Evolutionary conservation across 2,888 invertebrate species (phyloP).

Genomic region (Synergus umbraculus): DNA sequence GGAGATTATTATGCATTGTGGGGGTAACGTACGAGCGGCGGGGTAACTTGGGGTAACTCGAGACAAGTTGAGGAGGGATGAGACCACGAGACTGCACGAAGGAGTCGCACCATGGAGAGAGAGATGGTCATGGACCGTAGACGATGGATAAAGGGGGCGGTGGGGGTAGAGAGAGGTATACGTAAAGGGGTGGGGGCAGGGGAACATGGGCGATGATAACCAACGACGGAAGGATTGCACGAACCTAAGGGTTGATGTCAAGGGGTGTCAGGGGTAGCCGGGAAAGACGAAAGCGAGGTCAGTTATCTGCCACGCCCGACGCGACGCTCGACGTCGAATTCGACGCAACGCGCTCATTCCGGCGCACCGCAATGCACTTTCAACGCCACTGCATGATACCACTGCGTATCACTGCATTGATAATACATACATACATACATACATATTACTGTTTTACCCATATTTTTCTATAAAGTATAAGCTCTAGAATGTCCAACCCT

Average conservation of each 20-base stretch:
- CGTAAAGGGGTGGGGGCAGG: slow-evolving; percentile 45
- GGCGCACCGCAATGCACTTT: slow-evolving; percentile 67
- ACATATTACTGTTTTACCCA: slow-evolving; percentile 66
- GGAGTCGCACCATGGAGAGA: slow-evolving; percentile 33
- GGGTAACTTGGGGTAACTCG: slow-evolving; percentile 42
- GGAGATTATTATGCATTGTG: slow-evolving; percentile 31
- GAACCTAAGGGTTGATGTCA: not conserved
- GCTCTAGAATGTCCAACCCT: not conserved
- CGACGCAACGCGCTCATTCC: slow-evolving; percentile 58
- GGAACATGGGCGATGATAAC: slow-evolving; percentile 25
- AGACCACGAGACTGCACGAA: slow-evolving; percentile 42
- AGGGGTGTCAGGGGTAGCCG: slow-evolving; percentile 54
- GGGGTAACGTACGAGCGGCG: slow-evolving; percentile 45
- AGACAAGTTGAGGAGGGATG: slow-evolving; percentile 45
- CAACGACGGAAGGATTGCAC: slow-evolving; percentile 42
- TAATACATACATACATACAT: slow-evolving; percentile 63
- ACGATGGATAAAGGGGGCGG: not conserved
- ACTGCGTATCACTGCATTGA: slow-evolving; percentile 46
- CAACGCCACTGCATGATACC: slow-evolving; percentile 60
- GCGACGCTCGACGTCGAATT: slow-evolving; percentile 55
- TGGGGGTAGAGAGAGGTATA: slow-evolving; percentile 33
- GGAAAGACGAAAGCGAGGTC: slow-evolving; percentile 69
- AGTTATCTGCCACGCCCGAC: slow-evolving; percentile 73
- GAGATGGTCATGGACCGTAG: slow-evolving; percentile 41
- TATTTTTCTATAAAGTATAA: slow-evolving; percentile 43